Conservation (phyloP, 1,140 invertebrate species). For the Calliopsis andreniformis region DNA sequence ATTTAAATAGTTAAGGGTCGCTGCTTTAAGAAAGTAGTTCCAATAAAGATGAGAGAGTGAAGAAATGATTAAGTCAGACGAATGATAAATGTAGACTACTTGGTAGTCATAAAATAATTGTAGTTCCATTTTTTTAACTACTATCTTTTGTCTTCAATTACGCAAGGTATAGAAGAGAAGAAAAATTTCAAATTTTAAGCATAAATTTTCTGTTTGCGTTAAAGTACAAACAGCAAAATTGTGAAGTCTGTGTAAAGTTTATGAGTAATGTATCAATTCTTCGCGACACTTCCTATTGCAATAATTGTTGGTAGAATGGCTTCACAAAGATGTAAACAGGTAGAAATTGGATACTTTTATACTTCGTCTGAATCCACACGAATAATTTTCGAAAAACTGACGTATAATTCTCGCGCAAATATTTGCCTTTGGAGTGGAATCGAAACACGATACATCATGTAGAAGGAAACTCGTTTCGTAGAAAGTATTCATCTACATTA, state of each 20-base stretch:
- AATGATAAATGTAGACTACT: no score
- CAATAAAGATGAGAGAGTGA: no score
- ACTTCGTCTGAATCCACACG: not conserved
- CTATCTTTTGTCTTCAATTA: no score
- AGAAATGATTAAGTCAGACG: no score
- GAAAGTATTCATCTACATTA: not conserved
- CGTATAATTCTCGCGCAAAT: not conserved
- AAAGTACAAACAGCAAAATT: not conserved
- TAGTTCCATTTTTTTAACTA: no score
- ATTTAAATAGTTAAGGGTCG: no score
- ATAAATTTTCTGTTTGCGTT: not conserved
- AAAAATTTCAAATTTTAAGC: no score
- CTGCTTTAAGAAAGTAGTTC: no score
- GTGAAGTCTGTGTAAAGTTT: not conserved
- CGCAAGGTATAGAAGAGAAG: no score
- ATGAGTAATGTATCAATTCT: not conserved
- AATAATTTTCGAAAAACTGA: not conserved
- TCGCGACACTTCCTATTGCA: not conserved
- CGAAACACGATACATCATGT: not conserved
- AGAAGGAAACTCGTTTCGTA: not conserved
- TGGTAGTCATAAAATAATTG: no score
- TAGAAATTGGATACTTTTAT: not conserved
- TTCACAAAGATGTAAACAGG: not conserved
- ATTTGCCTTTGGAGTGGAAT: not conserved
- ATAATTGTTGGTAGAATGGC: not conserved